Percentiles rank a stretch among this genome's conserved stretches.
These are phyloP conservation scores for Salminus brasiliensis DNA, from an alignment of 2,113 vertebrate species.

Conservation along the genomic window DNA sequence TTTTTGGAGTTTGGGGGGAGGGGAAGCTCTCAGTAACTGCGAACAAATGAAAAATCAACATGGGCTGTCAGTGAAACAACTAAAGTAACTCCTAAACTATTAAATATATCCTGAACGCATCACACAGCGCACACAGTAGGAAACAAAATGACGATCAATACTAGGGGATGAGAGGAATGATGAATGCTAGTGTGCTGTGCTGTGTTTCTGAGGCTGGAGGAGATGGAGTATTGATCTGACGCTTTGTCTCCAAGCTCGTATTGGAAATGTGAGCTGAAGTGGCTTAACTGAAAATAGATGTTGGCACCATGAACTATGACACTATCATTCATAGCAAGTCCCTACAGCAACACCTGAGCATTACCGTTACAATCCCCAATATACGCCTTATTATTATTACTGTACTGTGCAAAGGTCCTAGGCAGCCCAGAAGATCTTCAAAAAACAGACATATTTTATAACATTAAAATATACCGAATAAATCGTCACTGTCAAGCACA, in stretches of 20 bases:
- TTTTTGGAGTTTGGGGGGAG: not conserved
- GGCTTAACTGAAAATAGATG: constrained; percentile 11
- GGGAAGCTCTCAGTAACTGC: not conserved
- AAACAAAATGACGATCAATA: constrained; percentile 37
- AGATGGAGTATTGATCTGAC: constrained; percentile 66
- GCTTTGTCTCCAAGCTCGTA: not conserved
- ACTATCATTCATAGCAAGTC: not conserved
- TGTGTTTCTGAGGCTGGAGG: constrained; percentile 22
- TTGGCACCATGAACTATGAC: not conserved
- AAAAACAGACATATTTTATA: too few relatives aligned
- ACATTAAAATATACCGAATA: too few relatives aligned
- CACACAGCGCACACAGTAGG: not conserved
- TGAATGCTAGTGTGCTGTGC: constrained; percentile 14
- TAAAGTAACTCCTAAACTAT: not conserved
- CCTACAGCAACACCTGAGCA: not conserved
- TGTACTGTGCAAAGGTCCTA: not conserved
- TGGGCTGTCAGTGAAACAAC: not conserved
- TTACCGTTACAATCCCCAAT: not conserved
- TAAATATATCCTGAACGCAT: not conserved
- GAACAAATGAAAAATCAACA: not conserved
- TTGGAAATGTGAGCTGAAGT: not conserved
- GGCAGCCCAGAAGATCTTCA: too few relatives aligned
- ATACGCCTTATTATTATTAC: not conserved
- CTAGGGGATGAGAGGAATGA: constrained; percentile 6
- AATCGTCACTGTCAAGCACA: too few relatives aligned